Conservation (phyloP, 2,113 vertebrate genomes). For the Fregetta grallaria region DNA sequence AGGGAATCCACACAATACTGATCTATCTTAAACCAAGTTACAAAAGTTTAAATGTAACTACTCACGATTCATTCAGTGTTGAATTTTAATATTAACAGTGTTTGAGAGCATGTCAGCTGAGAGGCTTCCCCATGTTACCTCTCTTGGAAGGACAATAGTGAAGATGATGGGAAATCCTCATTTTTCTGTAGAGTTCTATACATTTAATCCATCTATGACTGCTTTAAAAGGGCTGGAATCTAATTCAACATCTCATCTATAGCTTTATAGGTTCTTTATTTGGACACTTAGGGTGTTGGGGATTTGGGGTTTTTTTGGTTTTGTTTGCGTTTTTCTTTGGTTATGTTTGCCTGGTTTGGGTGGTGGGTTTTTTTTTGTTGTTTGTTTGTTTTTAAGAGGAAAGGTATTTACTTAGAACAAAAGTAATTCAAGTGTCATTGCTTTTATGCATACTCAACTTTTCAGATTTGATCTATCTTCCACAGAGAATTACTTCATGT, state of each 20-base stretch:
- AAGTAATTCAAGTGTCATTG: neutral
- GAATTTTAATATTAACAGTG: neutral
- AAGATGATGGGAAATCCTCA: neutral
- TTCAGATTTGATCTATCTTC: neutral
- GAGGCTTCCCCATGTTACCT: neutral
- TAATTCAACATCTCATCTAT: neutral
- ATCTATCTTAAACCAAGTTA: neutral
- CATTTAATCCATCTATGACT: neutral
- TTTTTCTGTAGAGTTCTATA: neutral
- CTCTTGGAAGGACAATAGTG: neutral
- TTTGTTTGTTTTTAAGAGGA: neutral
- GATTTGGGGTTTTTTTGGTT: neutral
- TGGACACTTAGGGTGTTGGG: neutral
- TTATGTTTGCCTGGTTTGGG: no score
- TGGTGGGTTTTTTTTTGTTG: neutral
- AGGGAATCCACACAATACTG: neutral
- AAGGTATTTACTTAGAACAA: neutral
- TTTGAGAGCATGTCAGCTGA: neutral
- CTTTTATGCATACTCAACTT: neutral
- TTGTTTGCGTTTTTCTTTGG: no score
- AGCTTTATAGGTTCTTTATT: neutral
- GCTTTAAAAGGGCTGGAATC: neutral
- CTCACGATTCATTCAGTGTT: neutral
- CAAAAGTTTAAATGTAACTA: neutral
- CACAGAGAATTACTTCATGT: neutral